Percentiles rank a stretch among this genome's conserved stretches.
Evolutionary conservation across 1,140 invertebrate species (phyloP).

Genomic region (Portunus trituberculatus): DNA sequence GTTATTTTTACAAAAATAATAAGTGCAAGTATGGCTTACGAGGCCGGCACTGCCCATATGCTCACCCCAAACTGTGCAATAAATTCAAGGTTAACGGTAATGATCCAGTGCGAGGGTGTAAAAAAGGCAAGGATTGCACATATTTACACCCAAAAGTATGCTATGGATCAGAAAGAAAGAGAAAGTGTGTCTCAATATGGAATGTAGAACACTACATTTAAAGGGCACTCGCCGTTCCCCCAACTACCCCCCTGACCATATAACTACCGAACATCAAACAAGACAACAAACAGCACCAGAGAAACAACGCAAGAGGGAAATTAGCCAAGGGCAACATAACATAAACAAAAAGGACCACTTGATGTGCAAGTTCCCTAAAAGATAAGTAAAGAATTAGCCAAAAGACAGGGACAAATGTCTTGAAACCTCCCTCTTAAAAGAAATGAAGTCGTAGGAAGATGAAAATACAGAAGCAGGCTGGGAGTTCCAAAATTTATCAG

Average conservation of each 20-base stretch:
- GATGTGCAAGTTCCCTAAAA: no score
- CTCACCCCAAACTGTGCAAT: neutral
- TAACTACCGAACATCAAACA: neutral
- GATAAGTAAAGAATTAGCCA: no score
- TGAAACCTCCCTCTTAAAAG: no score
- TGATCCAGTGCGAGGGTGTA: conserved; percentile 14
- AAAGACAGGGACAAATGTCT: no score
- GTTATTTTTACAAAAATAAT: neutral
- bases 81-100: neutral
- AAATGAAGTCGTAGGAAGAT: no score
- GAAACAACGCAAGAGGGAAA: no score
- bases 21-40: neutral
- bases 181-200: neutral
- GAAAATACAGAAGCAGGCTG: no score
- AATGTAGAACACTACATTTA: neutral
- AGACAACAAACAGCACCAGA: neutral
- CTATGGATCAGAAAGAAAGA: neutral
- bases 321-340: no score
- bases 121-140: neutral
- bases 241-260: neutral
- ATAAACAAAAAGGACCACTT: no score
- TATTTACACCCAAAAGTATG: neutral
- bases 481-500: no score
- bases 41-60: neutral
- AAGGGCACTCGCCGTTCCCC: neutral